These are phyloP conservation scores for Miopithecus talapoin DNA, from an alignment of 2,797 vertebrate species.

Conservation along the genomic window DNA sequence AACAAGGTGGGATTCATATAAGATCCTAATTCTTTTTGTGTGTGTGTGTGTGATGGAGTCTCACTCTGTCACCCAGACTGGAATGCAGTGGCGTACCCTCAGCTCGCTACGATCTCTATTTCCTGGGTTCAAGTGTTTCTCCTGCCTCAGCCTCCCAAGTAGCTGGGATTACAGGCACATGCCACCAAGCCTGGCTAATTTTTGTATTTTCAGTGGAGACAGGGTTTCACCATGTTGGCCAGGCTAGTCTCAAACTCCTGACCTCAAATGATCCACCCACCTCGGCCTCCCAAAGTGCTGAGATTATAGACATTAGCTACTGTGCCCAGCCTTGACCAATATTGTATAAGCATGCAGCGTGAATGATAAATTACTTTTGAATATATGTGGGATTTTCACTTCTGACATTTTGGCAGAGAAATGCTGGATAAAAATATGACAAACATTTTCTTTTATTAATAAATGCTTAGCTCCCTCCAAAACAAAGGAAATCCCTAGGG, in stretches of 20 bases:
- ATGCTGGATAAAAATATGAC: conserved; percentile 12
- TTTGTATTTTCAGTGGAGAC: background rate
- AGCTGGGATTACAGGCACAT: too few species aligned
- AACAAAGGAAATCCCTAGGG: background rate
- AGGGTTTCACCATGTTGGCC: background rate
- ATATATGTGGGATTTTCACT: background rate
- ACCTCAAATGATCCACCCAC: background rate
- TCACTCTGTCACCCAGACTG: background rate
- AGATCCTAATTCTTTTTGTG: background rate
- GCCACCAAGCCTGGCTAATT: background rate
- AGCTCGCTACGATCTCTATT: too few species aligned
- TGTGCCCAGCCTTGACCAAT: background rate
- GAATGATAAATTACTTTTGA: background rate
- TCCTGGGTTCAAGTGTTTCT: too few species aligned
- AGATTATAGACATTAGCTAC: background rate
- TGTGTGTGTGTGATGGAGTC: background rate
- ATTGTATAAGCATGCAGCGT: background rate
- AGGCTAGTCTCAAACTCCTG: background rate
- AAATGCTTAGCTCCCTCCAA: background rate
- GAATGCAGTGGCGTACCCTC: too few species aligned
- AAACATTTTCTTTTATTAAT: conserved; percentile 6
- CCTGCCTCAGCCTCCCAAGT: too few species aligned
- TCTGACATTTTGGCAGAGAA: background rate
- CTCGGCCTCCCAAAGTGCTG: background rate
- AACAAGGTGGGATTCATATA: background rate